Percentiles rank a stretch among this genome's conserved stretches.
Evolutionary conservation across 2,113 vertebrate genomes (phyloP).

Genomic region (Gymnorhina tibicen): DNA sequence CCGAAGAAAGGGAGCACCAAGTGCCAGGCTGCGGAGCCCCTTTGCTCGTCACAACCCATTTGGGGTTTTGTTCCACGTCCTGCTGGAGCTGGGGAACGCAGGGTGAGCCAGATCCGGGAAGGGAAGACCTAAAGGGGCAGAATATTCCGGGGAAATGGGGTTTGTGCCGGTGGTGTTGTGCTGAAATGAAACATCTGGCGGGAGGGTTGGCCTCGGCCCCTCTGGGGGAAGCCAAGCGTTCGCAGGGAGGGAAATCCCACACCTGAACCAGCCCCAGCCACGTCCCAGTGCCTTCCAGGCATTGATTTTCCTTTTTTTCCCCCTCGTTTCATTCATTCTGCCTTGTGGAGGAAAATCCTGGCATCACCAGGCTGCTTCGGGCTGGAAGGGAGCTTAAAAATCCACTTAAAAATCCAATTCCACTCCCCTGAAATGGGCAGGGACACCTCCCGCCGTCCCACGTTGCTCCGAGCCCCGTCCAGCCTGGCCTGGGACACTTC

Average conservation of each 20-base stretch:
- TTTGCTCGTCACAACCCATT: neutral
- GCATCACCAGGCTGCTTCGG: neutral
- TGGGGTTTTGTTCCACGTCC: neutral
- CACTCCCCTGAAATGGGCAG: neutral
- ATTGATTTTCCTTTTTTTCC: neutral
- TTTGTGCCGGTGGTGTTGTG: neutral
- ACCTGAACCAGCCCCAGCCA: neutral
- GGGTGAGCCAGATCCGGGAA: neutral
- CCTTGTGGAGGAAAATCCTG: neutral
- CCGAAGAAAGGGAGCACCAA: neutral
- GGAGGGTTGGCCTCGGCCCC: neutral
- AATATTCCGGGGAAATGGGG: neutral
- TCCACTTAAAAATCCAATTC: no score
- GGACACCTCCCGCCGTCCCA: neutral
- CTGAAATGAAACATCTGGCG: neutral
- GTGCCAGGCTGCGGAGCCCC: neutral
- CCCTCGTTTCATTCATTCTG: neutral
- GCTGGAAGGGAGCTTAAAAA: neutral
- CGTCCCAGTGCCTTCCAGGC: accelerated
- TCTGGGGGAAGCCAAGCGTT: neutral
- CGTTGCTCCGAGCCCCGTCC: neutral
- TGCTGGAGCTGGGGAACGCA: neutral
- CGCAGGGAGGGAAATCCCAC: neutral
- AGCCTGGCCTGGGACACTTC: neutral
- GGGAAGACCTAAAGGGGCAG: neutral